Base-by-base conservation (phyloP, 2,113 vertebrate species). In the Otis tarda region DNA sequence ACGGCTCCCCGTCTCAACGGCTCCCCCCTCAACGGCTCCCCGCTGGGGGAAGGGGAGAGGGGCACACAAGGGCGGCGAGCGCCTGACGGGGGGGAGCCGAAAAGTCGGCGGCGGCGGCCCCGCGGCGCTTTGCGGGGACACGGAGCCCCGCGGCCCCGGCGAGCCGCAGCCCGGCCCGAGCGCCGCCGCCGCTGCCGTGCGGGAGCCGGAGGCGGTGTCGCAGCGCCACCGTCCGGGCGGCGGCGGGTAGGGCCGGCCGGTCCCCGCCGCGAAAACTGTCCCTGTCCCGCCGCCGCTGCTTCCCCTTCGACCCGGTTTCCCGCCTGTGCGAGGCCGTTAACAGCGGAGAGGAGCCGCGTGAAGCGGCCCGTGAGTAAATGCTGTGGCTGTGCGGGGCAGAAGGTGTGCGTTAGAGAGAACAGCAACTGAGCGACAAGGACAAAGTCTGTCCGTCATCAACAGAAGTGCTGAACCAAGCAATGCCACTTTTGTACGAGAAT, bases 201-300 rank as follows among this genome's bases (percentile, higher is more conserved):
- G 6, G 61, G 21, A 81, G 27, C 6, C 15, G 50, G 8, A 69
- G 85, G 81, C 88, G 81, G 77, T 95, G 56, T 93, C 71, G 91
- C 96, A 97, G 97, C 95, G 96, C 97, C 98, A 97, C 89, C 97
- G 15, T 4, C 89, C 97, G 98, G 96, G 5, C 50, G 10, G 33
- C 5, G 3, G 18, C 30, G 45, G 57, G 49, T 55, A 4, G 13
- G 12, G n/a, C 50, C 39, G 43, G 70, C 30, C 9, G 4, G 20
- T 7, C 37, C 17, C 18, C 14, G 21, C 41, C 28, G 23, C 35
- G 4, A 13, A 23, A 10, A 3, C 2, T 14, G 1, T 5, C 13
- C 23, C 12, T 5, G 14, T 5, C 14, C 31, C 21, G 9, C 16
- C 56, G 1, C 13, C 3, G 21, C 27, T 2, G 52, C 41, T 12